Base-by-base conservation (phyloP, 2,888 invertebrate species). In the Drosophila kambysellisi region DNA sequence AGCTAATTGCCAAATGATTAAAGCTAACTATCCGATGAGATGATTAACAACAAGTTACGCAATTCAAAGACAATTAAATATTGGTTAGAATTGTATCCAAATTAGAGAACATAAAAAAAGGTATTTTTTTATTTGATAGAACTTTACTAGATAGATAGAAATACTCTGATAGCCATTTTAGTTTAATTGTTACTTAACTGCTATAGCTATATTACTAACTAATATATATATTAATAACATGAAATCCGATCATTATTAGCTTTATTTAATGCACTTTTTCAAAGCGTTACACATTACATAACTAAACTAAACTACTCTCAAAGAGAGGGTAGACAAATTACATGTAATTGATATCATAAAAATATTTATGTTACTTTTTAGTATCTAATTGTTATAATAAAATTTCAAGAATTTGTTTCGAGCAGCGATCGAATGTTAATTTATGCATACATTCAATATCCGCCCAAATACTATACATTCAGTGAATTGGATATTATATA, bases 1-100 rank as follows among this genome's bases (percentile, higher is more conserved):
- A 61, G 61, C 35, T 79, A 79, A 76, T 81, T 76, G 37, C 2
- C 51, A 48, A 25, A 75, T 56, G 51, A 75, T 80, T 69, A 63
- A 51, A 70, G 29, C 57, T 74, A 61, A 66, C 74, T 66, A 58
- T 53, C 58, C 41, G 54, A 59, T 41, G 58, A 50, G 35, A 66
- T 52, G 58, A 73, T 73, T 50, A 62, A 52, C 53, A 56, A 37
- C 53, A 56, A 37, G 54, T 46, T 77, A 57, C 72, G 72, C 52
- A 64, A 76, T 61, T 67, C 35, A 57, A 39, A 46, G 20, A 30
- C 60, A 79, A 56, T 59, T 61, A n/a, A n/a, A 52, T 72, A 64
- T 78, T 60, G 29, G 25, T n/a, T 35, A 51, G 39, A 35, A 30
- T 51, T 66, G 41, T 51, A 17, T 41, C 51, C 51, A 50, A 65